Base-by-base conservation (phyloP, 2,113 vertebrate genomes). In the Callaeas wilsoni region DNA sequence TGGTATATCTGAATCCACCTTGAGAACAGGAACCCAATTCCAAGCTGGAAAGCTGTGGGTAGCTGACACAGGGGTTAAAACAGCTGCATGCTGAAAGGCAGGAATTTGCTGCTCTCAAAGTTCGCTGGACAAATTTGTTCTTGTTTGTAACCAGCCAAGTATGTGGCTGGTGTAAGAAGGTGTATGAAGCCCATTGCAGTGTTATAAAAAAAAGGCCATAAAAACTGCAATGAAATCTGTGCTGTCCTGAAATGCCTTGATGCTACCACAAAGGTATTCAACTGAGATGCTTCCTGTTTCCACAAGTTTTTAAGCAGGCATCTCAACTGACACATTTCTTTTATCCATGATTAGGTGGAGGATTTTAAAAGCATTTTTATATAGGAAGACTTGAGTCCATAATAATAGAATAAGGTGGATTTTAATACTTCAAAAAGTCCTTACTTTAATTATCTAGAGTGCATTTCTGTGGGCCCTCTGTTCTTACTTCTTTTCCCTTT, bases 241-340 rank as follows among this genome's bases (percentile, higher is more conserved):
- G 10, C n/a, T 41, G 9, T 25, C 23, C 37, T 83, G 49, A 84
- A 75, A 49, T 73, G 25, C 23, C 27, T 84, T 33, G 18, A 56
- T 57, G 26, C 16, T 89, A 39, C 60, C 53, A 41, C 22, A 59
- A 42, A 52, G 35, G 25, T 75, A 32, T 68, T 62, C 47, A 69
- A 5, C 59, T 46, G 49, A 44, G 47, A 47, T 76, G 49, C 20
- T 60, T 52, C 32, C 25, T 5, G 9, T 56, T 20, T 64, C 15
- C 7, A 30, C 4, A 5, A 10, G 18, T 49, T 49, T 73, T 80
- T 83, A 0, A 23, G 29, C 19, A 39, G 6, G 1, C 0, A 4
- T 46, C 10, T 25, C 41, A 32, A 77, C 10, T 4, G 18, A 52
- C 22, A 47, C 8, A 52, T 84, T 67, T 83, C 3, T 60, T 86